Base-by-base conservation (phyloP, 1,140 invertebrate species). In the Prorops nasuta region DNA sequence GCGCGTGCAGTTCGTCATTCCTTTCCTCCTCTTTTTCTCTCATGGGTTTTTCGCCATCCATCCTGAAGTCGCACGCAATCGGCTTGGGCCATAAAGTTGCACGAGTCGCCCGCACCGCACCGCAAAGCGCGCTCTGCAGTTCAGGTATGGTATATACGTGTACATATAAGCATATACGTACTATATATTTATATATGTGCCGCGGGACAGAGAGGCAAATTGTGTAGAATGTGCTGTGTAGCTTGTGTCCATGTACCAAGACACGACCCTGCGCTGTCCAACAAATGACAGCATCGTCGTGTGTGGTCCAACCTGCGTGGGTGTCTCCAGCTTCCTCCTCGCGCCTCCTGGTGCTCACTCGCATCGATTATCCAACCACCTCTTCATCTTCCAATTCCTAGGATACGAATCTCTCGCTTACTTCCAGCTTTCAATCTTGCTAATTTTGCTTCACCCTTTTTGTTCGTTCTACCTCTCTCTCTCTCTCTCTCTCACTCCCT, bases 211-310 rank as follows among this genome's bases (percentile, higher is more conserved):
- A 54, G 28, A 24, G 55, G 57, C 54, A 59, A 67, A 66, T 66
- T 63, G 62, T 63, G 66, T 67, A 69, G 59, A 69, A 70, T 66
- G 4, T 28, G 62, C 57, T 63, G 59, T 70, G 64, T 70, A 64
- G 54, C 56, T 45, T 51, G 55, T 60, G 58, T 63, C 54, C 60
- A 46, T 66, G 59, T 64, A 65, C 65, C 63, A 72, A 63, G 66
- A 69, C 65, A 64, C 70, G 69, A 57, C 63, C 67, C 55, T 59
- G 62, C 63, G 60, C 57, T 70, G 70, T 72, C 67, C 72, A 66
- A 75, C 73, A 77, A 77, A 74, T 77, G 74, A 77, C 71, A 69
- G 64, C 68, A 70, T 63, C 71, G 51, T 71, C 69, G 69, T 73
- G 74, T 76, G 74, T 74, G 74, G 74, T 74, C 74, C 65, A 60